These are phyloP conservation scores for pig (Sus scrofa) DNA, from an alignment of 2,113 vertebrate genomes.

Conservation along the genomic window DNA sequence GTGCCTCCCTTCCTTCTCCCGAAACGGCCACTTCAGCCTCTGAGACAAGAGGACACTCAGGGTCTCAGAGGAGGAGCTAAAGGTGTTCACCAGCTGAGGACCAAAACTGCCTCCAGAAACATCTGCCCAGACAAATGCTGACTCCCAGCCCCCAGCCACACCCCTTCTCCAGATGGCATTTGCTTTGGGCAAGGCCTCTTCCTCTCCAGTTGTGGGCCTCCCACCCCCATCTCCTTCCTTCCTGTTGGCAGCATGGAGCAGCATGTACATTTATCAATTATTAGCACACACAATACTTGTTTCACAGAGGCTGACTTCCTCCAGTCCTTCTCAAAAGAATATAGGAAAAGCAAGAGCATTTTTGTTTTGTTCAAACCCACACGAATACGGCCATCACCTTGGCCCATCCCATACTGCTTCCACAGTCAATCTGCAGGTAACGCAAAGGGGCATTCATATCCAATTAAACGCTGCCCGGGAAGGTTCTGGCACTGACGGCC, in stretches of 20 bases:
- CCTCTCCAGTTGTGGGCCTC: neutral
- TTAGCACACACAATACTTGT: neutral
- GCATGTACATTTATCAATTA: neutral
- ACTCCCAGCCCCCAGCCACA: neutral
- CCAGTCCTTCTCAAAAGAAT: neutral
- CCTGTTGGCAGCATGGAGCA: neutral
- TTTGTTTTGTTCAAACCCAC: neutral
- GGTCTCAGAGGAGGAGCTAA: neutral
- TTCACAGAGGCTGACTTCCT: neutral
- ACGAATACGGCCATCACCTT: neutral
- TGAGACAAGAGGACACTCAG: neutral
- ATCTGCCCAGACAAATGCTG: neutral
- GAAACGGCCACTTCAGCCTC: neutral
- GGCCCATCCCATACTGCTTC: neutral
- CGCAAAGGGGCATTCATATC: neutral
- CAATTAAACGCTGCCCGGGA: accelerated
- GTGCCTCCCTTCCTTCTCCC: neutral
- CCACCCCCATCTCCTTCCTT: constrained; percentile 50
- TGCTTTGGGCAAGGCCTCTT: constrained; percentile 25
- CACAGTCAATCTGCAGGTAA: neutral
- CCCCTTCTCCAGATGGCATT: constrained; percentile 14
- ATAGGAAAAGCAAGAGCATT: neutral
- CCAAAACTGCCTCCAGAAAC: neutral
- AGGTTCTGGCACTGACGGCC: neutral
- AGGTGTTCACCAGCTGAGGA: neutral